A percentile compares a stretch with the other conserved stretches of the same genome.
These are phyloP conservation scores for Bombus waltoni DNA, from an alignment of 1,140 invertebrate genomes.

Conservation along the genomic window DNA sequence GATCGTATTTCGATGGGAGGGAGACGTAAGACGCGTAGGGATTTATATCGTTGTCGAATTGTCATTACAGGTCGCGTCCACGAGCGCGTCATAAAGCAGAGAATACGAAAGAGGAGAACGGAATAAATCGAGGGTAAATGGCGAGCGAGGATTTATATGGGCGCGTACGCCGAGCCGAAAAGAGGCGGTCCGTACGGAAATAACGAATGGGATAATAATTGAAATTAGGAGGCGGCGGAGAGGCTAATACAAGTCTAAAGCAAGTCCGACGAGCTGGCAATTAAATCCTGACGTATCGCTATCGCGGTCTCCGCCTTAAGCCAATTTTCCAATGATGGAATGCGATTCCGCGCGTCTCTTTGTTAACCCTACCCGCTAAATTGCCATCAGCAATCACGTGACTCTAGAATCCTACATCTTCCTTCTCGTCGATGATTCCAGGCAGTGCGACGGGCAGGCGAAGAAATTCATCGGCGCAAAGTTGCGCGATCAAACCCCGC, in stretches of 20 bases:
- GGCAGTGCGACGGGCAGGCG: not conserved
- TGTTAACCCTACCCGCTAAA: not conserved
- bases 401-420: too few species aligned
- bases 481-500: not conserved
- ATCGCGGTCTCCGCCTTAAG: constrained; percentile 63
- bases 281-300: constrained; percentile 67
- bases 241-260: constrained; percentile 49
- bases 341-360: constrained; percentile 16
- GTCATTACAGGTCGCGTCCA: not conserved
- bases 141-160: constrained; percentile 48
- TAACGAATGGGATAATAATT: constrained; percentile 72
- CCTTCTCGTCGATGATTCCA: too few species aligned
- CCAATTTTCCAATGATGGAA: constrained; percentile 55
- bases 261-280: constrained; percentile 60
- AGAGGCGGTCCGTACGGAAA: constrained; percentile 63
- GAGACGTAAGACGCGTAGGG: not conserved
- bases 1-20: too few species aligned
- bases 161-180: constrained; percentile 56
- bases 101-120: not conserved
- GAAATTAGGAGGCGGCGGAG: constrained; percentile 64
- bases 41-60: not conserved
- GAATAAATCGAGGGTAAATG: constrained; percentile 51
- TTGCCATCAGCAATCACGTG: not conserved
- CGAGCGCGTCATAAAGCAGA: constrained; percentile 2
- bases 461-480: not conserved